These are phyloP conservation scores for Oreochromis spilurus DNA, from an alignment of 2,113 vertebrate genomes.

Conservation along the genomic window DNA sequence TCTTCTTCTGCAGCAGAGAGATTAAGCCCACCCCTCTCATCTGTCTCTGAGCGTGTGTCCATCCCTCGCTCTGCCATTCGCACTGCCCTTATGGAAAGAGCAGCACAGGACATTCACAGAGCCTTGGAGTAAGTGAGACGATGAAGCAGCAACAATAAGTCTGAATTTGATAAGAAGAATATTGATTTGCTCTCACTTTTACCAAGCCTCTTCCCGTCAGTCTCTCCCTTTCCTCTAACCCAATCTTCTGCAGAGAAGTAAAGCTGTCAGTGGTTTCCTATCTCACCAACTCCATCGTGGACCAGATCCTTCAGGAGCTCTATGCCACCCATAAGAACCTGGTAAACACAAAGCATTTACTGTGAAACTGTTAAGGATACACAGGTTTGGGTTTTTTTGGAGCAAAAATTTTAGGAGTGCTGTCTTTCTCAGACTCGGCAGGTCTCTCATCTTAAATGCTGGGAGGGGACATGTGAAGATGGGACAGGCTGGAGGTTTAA, in stretches of 20 bases:
- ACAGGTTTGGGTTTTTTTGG: neutral
- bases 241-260: constrained; percentile 75
- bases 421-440: constrained; percentile 54
- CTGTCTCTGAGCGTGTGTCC: constrained; percentile 81
- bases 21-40: constrained; percentile 80
- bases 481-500: constrained; percentile 63
- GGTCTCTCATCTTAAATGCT: constrained; percentile 67
- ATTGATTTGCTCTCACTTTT: constrained; percentile 38
- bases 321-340: constrained; percentile 84
- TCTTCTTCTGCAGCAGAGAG: constrained; percentile 79
- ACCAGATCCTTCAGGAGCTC: constrained; percentile 85
- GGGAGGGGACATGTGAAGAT: constrained; percentile 58
- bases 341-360: constrained; percentile 61
- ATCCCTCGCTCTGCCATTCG: constrained; percentile 84
- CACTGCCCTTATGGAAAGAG: constrained; percentile 74
- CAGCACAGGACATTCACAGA: constrained; percentile 85
- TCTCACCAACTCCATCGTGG: constrained; percentile 88
- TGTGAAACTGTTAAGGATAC: constrained; percentile 9
- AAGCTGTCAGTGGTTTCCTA: constrained; percentile 87
- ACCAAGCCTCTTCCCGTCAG: neutral
- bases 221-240: neutral
- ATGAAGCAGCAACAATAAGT: neutral
- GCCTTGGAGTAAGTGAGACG: constrained; percentile 72
- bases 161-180: constrained; percentile 26
- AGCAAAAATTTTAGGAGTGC: neutral